Percentiles rank a stretch among this genome's conserved stretches.
phyloP scores from a whole-genome alignment of 1,140 invertebrate genomes.

The Oreohelix idahoensis region DNA sequence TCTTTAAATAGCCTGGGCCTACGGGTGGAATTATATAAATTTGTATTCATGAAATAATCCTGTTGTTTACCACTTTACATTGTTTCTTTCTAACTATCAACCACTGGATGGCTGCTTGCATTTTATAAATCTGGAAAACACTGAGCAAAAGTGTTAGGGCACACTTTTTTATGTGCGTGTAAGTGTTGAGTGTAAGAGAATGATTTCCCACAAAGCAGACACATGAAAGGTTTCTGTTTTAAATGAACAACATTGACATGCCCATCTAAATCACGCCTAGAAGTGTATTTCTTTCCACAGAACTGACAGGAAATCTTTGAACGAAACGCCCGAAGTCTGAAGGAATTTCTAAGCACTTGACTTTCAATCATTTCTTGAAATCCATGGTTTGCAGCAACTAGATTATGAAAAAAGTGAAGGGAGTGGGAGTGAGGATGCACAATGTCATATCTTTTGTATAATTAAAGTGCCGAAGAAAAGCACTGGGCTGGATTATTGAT shows the following conservation, averaged over 20 bases:
- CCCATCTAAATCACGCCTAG: constrained; percentile 38
- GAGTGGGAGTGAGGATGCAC: not conserved
- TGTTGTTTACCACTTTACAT: not conserved
- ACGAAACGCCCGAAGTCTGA: constrained; percentile 20
- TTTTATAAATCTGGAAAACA: constrained; percentile 10
- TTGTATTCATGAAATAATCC: not conserved
- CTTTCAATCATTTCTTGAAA: constrained; percentile 1
- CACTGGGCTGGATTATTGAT: too few species aligned
- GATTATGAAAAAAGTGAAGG: not conserved
- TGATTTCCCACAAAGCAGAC: not conserved
- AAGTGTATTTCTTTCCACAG: constrained; percentile 38
- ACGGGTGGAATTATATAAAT: not conserved
- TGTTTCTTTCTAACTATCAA: not conserved
- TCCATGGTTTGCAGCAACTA: not conserved
- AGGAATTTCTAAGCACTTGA: constrained; percentile 11
- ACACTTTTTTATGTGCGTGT: constrained; percentile 23
- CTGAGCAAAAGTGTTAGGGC: not conserved
- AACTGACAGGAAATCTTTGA: constrained; percentile 31
- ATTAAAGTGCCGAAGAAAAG: too few species aligned
- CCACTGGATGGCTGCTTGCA: not conserved
- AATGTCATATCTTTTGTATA: too few species aligned
- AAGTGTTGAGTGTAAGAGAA: constrained; percentile 18
- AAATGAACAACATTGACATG: constrained; percentile 40
- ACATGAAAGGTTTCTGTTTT: constrained; percentile 31
- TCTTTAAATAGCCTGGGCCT: not conserved